These are phyloP conservation scores for Platichthys stellatus DNA, from an alignment of 2,113 vertebrate species.

Conservation along the genomic window DNA sequence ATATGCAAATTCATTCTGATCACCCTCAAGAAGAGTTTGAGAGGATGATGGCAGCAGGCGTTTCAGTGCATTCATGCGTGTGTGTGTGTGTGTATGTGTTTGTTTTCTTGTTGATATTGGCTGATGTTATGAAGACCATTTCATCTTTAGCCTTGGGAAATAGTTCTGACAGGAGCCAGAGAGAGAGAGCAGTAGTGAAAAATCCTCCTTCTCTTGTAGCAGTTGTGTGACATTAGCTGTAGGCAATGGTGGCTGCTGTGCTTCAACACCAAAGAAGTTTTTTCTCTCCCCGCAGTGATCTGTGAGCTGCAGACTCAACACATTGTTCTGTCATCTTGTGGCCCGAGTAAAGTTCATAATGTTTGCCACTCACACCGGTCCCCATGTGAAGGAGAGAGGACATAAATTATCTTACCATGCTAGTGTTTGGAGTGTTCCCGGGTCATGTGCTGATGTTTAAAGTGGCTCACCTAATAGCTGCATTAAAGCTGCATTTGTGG, in stretches of 20 bases:
- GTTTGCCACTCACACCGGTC: slow-evolving; percentile 19
- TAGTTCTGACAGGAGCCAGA: slow-evolving; percentile 38
- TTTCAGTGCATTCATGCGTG: slow-evolving; percentile 15
- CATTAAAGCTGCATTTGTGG: slow-evolving; percentile 22
- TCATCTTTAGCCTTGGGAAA: slow-evolving; percentile 54
- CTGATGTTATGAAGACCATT: slow-evolving; percentile 44
- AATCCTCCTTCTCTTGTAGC: slow-evolving; percentile 28
- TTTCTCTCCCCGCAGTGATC: slow-evolving; percentile 36
- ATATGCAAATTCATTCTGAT: slow-evolving; percentile 70
- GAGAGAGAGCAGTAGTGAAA: slow-evolving; percentile 10
- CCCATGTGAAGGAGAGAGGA: slow-evolving; percentile 9
- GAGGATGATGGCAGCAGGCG: slow-evolving; percentile 32
- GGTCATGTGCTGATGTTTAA: slow-evolving; percentile 9
- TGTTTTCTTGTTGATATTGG: slow-evolving; percentile 40
- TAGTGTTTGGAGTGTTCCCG: slow-evolving; percentile 5
- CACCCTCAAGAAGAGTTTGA: slow-evolving; percentile 52
- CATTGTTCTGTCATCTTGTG: slow-evolving; percentile 41
- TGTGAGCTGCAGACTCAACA: slow-evolving; percentile 58
- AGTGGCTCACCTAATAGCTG: background rate
- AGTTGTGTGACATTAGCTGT: slow-evolving; percentile 60
- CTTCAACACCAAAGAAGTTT: slow-evolving; percentile 32
- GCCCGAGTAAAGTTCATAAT: slow-evolving; percentile 52
- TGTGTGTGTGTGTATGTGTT: slow-evolving; percentile 3
- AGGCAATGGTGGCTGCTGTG: slow-evolving; percentile 38
- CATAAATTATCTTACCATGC: background rate